Base-by-base conservation (phyloP, 2,113 vertebrate species). In the Nymphicus hollandicus region DNA sequence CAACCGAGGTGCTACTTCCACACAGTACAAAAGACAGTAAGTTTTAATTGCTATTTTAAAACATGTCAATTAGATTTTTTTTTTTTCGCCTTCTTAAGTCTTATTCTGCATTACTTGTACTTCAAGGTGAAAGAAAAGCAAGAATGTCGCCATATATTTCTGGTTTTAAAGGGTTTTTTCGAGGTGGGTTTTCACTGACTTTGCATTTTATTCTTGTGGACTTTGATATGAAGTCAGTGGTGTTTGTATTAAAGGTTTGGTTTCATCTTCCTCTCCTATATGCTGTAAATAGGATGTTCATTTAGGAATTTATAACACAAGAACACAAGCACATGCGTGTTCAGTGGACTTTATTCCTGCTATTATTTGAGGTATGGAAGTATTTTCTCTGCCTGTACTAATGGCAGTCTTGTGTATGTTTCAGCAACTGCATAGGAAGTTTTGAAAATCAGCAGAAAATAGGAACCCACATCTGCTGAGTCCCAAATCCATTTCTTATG, bases 111-210 rank as follows among this genome's bases (percentile, higher is more conserved):
- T 73, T 46, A 55, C 20, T 27, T 78, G 7, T 49, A 31, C 31
- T 70, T 80, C 7, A 23, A 33, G 37, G 18, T 60, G 39, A 43
- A 78, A 86, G 64, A 65, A 74, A 71, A 90, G 47, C 29, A 71
- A 68, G 80, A 64, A 28, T 11, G 11, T 35, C 29, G 19, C 5
- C 9, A 10, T 79, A 0, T 64, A 31, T 44, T 88, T 68, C 18
- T 78, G 9, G 1, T n/a, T 78, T 68, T 50, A n/a, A 46, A 55
- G 25, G 0, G 0, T 0, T n/a, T 53, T 87, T 88, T 61, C 12
- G 56, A 5, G 4, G 41, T 68, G 3, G 12, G 9, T 17, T 19
- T 49, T 15, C 22, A 25, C 25, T 72, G 37, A 29, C 65, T 70
- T 78, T 15, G 5, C 18, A 16, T 87, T 95, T 92, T 65, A 12